These are phyloP conservation scores for Trachymyrmex septentrionalis DNA, from an alignment of 1,140 invertebrate species.

Conservation along the genomic window DNA sequence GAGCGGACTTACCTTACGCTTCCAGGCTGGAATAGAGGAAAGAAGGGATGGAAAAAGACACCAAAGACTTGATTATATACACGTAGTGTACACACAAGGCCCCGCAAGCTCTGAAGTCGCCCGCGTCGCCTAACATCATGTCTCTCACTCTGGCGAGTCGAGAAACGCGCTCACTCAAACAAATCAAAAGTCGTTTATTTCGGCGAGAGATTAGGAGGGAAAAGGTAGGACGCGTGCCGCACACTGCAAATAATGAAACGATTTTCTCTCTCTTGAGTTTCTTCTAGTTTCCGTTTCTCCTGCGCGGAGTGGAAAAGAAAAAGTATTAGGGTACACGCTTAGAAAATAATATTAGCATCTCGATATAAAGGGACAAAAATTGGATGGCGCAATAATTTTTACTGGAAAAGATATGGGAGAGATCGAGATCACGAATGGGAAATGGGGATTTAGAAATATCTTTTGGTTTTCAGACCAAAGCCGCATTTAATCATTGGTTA, in stretches of 20 bases:
- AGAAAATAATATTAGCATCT: neutral
- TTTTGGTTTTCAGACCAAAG: neutral
- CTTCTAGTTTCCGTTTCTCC: neutral
- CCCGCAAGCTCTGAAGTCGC: conserved; percentile 64
- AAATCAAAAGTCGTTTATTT: neutral
- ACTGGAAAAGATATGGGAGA: neutral
- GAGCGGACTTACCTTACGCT: conserved; percentile 64
- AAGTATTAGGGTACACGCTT: neutral
- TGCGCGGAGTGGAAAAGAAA: neutral
- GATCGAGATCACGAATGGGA: conserved; percentile 9
- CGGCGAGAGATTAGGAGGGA: conserved; percentile 5
- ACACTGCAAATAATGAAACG: conserved; percentile 20
- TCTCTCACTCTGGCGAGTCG: conserved; percentile 8
- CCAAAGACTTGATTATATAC: conserved; percentile 42
- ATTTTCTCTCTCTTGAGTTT: conserved; percentile 51
- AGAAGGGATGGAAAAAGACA: conserved; percentile 23
- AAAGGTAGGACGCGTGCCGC: conserved; percentile 17
- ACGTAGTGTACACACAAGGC: conserved; percentile 34
- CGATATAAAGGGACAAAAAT: conserved; percentile 3
- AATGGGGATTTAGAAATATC: conserved; percentile 14
- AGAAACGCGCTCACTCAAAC: neutral
- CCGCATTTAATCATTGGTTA: neutral
- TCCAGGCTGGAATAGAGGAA: conserved; percentile 56
- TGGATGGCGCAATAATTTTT: conserved; percentile 15
- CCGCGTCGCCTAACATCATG: conserved; percentile 9